Percentiles rank a stretch among this genome's conserved stretches.
Conservation (phyloP, 2,888 invertebrate genomes). For the Eristalis arbustorum region DNA sequence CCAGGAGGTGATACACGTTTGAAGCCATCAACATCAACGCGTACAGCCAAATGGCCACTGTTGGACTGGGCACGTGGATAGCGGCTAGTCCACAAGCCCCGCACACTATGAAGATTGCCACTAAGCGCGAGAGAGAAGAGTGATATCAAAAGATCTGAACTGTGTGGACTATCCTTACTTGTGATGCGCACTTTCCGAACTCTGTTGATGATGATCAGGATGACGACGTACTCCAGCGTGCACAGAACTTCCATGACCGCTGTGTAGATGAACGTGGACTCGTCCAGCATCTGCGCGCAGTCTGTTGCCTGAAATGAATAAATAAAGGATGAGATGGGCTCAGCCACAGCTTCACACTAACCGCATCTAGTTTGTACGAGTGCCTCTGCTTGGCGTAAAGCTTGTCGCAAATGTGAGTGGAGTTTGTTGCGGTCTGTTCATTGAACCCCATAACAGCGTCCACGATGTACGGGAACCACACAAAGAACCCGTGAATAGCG, state of each 20-base stretch:
- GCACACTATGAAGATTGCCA: constrained; percentile 70
- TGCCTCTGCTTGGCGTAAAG: constrained; percentile 70
- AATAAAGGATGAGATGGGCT: neutral
- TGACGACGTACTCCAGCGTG: constrained; percentile 72
- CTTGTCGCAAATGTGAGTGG: constrained; percentile 73
- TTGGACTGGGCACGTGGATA: constrained; percentile 71
- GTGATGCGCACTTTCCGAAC: constrained; percentile 74
- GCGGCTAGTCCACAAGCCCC: constrained; percentile 72
- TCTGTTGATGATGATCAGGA: constrained; percentile 74
- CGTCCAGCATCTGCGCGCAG: constrained; percentile 73
- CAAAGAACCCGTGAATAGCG: constrained; percentile 75
- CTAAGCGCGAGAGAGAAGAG: constrained; percentile 54
- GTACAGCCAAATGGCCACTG: constrained; percentile 72
- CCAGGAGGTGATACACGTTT: constrained; percentile 73
- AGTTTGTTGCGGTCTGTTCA: constrained; percentile 70
- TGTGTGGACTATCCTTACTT: constrained; percentile 71
- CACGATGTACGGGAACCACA: constrained; percentile 78
- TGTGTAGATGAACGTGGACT: constrained; percentile 73
- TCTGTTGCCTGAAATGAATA: constrained; percentile 56
- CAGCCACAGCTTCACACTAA: neutral
- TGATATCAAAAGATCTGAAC: neutral
- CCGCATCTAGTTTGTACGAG: constrained; percentile 47
- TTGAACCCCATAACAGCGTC: constrained; percentile 74
- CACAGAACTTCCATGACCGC: constrained; percentile 74
- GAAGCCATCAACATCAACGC: constrained; percentile 72